A percentile compares a stretch with the other conserved stretches of the same genome.
Evolutionary conservation across 53 echinoderm and acorn worm genomes (phyloP).

Genomic region (Holothuria scabra): DNA sequence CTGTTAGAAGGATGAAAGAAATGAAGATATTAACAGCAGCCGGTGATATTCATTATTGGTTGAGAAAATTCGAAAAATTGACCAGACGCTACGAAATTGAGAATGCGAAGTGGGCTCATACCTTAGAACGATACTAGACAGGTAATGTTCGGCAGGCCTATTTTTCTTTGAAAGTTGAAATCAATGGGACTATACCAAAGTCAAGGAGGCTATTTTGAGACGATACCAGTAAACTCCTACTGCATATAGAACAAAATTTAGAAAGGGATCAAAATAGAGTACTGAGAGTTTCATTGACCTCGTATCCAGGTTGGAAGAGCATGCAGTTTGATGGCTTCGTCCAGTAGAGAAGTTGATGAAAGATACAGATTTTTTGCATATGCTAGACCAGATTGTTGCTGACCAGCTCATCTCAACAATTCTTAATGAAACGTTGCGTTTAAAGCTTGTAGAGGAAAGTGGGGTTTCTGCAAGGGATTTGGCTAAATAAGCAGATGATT

Average conservation of each 20-base stretch:
- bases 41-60: conserved; percentile 15
- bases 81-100: conserved; percentile 3
- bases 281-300: conserved; percentile 13
- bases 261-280: background rate
- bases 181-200: conserved; percentile 26
- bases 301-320: conserved; percentile 27
- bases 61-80: conserved; percentile 16
- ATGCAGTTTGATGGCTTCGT: conserved; percentile 10
- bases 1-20: background rate
- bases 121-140: conserved; percentile 21
- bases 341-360: conserved; percentile 2
- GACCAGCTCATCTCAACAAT: background rate
- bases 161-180: conserved; percentile 14
- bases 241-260: conserved; percentile 27
- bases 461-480: background rate
- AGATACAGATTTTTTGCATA: conserved; percentile 1
- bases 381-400: conserved; percentile 16
- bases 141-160: conserved; percentile 27
- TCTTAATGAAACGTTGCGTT: background rate
- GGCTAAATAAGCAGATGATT: conserved; percentile 13
- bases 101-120: background rate
- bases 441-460: conserved; percentile 7
- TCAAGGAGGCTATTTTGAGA: conserved; percentile 18
- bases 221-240: conserved; percentile 2
- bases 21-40: conserved; percentile 1